Base-by-base conservation (phyloP, 1,140 invertebrate species). In the Chrysomallon squamiferum region DNA sequence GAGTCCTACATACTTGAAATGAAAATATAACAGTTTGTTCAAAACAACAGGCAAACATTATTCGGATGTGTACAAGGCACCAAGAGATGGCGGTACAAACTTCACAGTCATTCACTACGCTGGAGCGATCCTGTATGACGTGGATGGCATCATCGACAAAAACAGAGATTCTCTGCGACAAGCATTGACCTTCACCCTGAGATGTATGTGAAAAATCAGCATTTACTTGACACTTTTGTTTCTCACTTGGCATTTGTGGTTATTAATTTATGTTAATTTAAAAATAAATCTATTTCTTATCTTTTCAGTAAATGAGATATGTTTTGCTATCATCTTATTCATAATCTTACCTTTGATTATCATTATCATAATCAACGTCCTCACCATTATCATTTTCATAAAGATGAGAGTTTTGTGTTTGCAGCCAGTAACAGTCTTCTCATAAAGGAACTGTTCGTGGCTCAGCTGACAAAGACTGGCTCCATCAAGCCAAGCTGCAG, bases 131-230 rank as follows among this genome's bases (percentile, higher is more conserved):
- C 54, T 45, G 20, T 81, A 81, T 62, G 49, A 92, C 66, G 94
- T 97, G 0, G 93, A 96, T 52, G 95, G 95, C 0, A 96, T 98
- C 81, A 85, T 98, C 4, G 95, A 97, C 74, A 98, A 98, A 82
- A 98, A 98, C 78, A 87, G 96, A 0, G 95, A 98, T 73, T 94
- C 74, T 15, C 65, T 81, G 1, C 69, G 73, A 2, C 69, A 72
- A 45, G 54, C 73, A 33, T 60, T 81, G n/a, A 47, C 71, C 13
- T 75, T 71, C 50, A 74, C 70, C 25, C 71, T 81, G 73, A 73
- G 74, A 69, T 67, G 75, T 77, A 72, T 71, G 68, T 50, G n/a
- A 11, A n/a, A 38, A 38, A 15, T 38, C 15, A 38, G 5, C 49
- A 56, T 4, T 13, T 9, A 18, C 30, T 25, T 57, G 18, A 29